Percentiles rank a stretch among this genome's conserved stretches.
These are phyloP conservation scores for Bombycilla garrulus DNA, from an alignment of 2,113 vertebrate species.

Conservation along the genomic window DNA sequence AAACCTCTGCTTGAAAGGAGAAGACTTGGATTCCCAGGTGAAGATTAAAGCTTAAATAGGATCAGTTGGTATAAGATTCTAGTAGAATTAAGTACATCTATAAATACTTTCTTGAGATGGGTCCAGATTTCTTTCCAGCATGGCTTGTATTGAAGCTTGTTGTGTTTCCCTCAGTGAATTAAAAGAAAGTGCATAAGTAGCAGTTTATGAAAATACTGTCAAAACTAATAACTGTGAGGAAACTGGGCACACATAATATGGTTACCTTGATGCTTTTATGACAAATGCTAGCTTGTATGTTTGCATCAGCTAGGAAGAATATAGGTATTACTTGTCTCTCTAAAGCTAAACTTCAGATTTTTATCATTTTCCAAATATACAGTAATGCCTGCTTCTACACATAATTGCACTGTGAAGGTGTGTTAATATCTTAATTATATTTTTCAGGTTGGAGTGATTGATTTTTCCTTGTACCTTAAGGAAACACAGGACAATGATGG, in stretches of 20 bases:
- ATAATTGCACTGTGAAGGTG: background rate
- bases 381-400: background rate
- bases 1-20: constrained; percentile 97
- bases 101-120: background rate
- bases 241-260: background rate
- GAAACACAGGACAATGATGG: constrained; percentile 80
- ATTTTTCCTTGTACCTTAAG: constrained; percentile 96
- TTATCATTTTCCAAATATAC: background rate
- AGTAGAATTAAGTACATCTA: background rate
- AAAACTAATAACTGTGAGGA: background rate
- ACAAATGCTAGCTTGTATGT: background rate
- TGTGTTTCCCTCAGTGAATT: background rate
- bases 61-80: background rate
- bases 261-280: background rate
- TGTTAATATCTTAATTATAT: background rate
- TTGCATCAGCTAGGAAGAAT: background rate
- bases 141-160: background rate
- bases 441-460: constrained; percentile 93
- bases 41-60: constrained; percentile 2
- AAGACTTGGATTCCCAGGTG: constrained; percentile 97
- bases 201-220: background rate
- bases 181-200: background rate
- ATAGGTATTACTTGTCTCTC: background rate
- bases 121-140: background rate
- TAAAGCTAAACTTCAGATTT: background rate